phyloP scores from a whole-genome alignment of 2,113 vertebrate genomes.

The Perognathus longimembris region DNA sequence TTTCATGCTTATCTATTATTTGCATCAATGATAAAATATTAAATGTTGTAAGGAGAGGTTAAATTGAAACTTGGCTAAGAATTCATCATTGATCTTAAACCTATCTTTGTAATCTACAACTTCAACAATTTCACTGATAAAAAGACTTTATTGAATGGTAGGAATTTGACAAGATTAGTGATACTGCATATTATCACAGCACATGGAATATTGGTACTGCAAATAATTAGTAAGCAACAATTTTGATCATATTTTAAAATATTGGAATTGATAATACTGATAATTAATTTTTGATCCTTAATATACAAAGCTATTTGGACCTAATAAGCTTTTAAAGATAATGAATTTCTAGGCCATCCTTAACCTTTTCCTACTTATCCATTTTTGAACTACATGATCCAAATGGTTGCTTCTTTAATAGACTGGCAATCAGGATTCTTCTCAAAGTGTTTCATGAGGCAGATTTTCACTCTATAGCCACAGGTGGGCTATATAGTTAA shows the following conservation, averaged over 20 bases:
- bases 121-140: neutral
- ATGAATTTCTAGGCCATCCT: neutral
- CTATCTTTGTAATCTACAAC: neutral
- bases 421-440: neutral
- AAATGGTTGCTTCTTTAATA: neutral
- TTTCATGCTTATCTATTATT: neutral
- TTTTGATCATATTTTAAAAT: slow-evolving; percentile 8
- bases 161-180: neutral
- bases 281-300: neutral
- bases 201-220: neutral
- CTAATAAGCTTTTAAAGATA: neutral
- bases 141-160: neutral
- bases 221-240: neutral
- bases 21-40: neutral
- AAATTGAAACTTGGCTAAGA: neutral
- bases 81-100: slow-evolving; percentile 18
- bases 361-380: neutral
- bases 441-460: neutral
- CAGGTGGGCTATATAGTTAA: too few relatives aligned
- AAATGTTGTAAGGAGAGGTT: neutral
- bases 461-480: too few relatives aligned
- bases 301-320: neutral
- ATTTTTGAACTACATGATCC: neutral
- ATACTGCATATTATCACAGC: neutral
- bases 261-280: neutral